Evolutionary conservation across 35 echinoderm and acorn worm species (phyloP).

Genomic region (Nesometra sesokonis): DNA sequence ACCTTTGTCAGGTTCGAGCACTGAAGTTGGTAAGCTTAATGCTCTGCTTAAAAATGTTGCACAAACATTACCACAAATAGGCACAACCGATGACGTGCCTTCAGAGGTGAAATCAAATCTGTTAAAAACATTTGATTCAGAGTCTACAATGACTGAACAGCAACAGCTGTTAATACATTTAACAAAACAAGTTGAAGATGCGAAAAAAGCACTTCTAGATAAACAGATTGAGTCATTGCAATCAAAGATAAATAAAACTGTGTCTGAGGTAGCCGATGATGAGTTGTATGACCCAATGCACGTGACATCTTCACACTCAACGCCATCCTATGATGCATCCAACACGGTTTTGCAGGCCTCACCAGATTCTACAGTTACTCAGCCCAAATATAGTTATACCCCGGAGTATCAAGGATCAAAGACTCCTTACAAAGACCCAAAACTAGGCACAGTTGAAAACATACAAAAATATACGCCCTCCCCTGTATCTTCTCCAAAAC

Average conservation of each 20-base stretch:
- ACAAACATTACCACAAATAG: conserved; percentile 33
- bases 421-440: not conserved
- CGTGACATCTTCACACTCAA: not conserved
- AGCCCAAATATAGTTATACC: not conserved
- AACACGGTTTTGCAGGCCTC: not conserved
- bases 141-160: conserved; percentile 66
- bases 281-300: not conserved
- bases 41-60: conserved; percentile 36
- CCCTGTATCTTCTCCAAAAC: not conserved
- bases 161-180: conserved; percentile 75
- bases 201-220: conserved; percentile 91
- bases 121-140: conserved; percentile 48
- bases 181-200: conserved; percentile 84
- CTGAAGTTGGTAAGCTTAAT: conserved; percentile 27
- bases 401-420: not conserved
- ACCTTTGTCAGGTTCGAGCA: not conserved
- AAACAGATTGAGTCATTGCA: conserved; percentile 87
- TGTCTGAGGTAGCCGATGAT: not conserved
- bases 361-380: not conserved
- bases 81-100: conserved; percentile 24
- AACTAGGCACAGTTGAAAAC: not conserved
- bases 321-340: not conserved
- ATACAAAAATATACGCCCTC: not conserved
- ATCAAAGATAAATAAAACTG: conserved; percentile 66
- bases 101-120: conserved; percentile 66